Evolutionary conservation across 1,140 invertebrate species (phyloP), one percentile per base, ranked within the genome.

Genomic region (Ectropis grisescens): DNA sequence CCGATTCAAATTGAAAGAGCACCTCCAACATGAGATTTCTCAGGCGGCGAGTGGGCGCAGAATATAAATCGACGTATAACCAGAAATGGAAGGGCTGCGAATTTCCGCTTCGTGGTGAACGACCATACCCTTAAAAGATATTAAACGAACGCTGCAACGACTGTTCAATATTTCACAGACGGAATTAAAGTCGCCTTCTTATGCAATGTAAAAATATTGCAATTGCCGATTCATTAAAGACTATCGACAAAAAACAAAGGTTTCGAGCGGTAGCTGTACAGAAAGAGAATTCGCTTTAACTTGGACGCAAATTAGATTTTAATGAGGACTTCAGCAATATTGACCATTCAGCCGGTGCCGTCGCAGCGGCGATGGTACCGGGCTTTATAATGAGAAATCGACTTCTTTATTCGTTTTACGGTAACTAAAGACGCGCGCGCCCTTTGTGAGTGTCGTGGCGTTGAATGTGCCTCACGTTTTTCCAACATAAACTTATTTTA

Each of bases 1-100:
- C 74, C 76, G 74, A 79, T 82, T 82, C 76, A 82, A 82, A 82
- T 82, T 82, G 78, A 82, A 82, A 82, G 78, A 82, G 74, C 78
- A 78, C 72, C 74, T 75, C 71, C 64, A 72, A 79, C 74, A 78
- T 72, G 72, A 78, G 74, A 82, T 82, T 79, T 75, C 74, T 79
- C 64, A 71, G 74, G 57, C 71, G 66, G 74, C 70, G 78, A 75
- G 74, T 78, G 70, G 74, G 74, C 66, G 64, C 66, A 70, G 74
- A 81, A 81, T 81, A 81, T 81, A 81, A 81, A 81, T 81, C 76
- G 76, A 60, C 71, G 68, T 58, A 81, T 79, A 81, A 81, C 76
- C 65, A 70, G 67, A 70, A 72, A 74, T 71, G 61, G 69, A 72
- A 70, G 65, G 60, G 61, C 62, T 67, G 65, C 57, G 66, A 71